Base-by-base conservation (phyloP, 2,888 invertebrate species). In the Standfussiana lucernea region DNA sequence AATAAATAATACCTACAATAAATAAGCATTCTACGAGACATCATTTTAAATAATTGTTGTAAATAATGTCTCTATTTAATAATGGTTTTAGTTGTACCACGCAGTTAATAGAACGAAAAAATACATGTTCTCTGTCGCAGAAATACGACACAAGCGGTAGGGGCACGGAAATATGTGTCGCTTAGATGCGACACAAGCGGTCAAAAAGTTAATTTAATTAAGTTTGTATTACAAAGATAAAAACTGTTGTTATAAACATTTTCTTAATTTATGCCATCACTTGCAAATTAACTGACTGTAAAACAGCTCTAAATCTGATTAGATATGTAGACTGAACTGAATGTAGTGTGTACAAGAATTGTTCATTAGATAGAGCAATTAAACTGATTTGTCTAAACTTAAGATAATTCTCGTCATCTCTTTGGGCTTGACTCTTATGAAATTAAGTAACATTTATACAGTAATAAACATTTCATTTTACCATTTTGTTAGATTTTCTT, bases 371-470 rank as follows among this genome's bases (percentile, higher is more conserved):
- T 73, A 68, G 61, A 67, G 28, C 50, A 79, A 74, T 76, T 21
- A 47, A 69, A 69, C 66, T 62, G 59, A 77, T 69, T 68, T 80
- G 45, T 80, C 56, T 79, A 21, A 64, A 69, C 75, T 66, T 86
- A 78, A 37, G 35, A 61, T 75, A 76, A 79, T 75, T 76, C 42
- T 67, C 69, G 84, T 87, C 83, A 88, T 93, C 93, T 94, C 93
- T 93, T 93, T 93, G 93, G 93, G 93, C 93, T 93, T 89, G 91
- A 92, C 88, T 87, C 84, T 77, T 90, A 81, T 81, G 81, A 80
- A 86, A 82, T 81, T 90, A 88, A 86, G 85, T 87, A 82, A 80
- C 77, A 83, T n/a, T n/a, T 84, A 86, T 89, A 89, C 80, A 86
- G 80, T 88, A 86, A 89, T 77, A 85, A 82, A 78, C 73, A 85